phyloP scores from a whole-genome alignment of 2,113 vertebrate genomes.

The Cynocephalus volans region DNA sequence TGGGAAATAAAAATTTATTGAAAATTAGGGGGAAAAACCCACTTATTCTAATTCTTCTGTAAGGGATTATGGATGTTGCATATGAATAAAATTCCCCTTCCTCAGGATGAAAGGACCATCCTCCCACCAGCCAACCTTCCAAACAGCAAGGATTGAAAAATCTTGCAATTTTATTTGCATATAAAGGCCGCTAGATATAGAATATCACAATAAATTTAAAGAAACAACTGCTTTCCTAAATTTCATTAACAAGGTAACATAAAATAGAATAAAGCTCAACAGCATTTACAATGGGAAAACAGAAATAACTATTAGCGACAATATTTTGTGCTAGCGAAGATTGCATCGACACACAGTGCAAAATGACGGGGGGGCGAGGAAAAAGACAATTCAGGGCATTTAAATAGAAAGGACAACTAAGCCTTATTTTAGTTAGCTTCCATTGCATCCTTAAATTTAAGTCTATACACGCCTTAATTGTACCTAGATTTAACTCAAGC shows the following conservation, averaged over 20 bases:
- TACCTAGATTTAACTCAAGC: constrained; percentile 89
- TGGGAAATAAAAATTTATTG: constrained; percentile 70
- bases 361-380: constrained; percentile 90
- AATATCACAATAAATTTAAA: constrained; percentile 99
- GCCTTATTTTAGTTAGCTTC: constrained; percentile 94
- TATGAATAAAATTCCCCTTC: not conserved
- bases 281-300: constrained; percentile 97
- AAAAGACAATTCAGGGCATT: constrained; percentile 94
- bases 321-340: constrained; percentile 98
- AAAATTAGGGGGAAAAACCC: constrained; percentile 76
- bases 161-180: constrained; percentile 99
- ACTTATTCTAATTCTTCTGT: constrained; percentile 58
- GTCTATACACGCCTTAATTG: constrained; percentile 90
- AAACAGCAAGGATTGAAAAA: constrained; percentile 93
- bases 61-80: not conserved
- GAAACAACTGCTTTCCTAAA: constrained; percentile 95
- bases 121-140: constrained; percentile 57
- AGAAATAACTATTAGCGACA: constrained; percentile 96
- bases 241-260: constrained; percentile 95
- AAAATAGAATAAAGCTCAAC: constrained; percentile 93
- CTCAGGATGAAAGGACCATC: constrained; percentile 5
- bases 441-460: constrained; percentile 89
- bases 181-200: constrained; percentile 99
- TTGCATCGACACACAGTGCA: constrained; percentile 99
- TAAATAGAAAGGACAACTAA: constrained; percentile 96